phyloP scores from a whole-genome alignment of 2,113 vertebrate genomes.

The Calidris pygmaea region DNA sequence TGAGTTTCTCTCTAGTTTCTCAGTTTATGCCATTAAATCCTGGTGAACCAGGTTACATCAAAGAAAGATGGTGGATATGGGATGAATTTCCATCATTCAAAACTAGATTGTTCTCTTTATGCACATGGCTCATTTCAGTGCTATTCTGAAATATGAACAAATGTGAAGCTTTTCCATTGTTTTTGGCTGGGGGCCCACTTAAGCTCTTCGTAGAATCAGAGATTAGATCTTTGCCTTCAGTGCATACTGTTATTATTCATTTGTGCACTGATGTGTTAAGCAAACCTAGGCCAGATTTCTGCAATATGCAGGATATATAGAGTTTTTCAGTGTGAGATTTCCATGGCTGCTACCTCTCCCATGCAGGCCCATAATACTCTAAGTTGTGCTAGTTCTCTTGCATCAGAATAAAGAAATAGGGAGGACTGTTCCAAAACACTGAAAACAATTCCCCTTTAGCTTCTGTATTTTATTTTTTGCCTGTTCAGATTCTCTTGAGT shows the following conservation, averaged over 20 bases:
- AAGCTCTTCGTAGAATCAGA: background rate
- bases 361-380: background rate
- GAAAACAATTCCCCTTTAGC: background rate
- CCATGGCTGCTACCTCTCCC: background rate
- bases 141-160: background rate
- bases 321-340: background rate
- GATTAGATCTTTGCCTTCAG: background rate
- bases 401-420: background rate
- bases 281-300: background rate
- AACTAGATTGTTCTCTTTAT: background rate
- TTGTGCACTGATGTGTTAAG: background rate
- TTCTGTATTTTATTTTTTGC: background rate
- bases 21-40: background rate
- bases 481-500: background rate
- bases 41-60: background rate
- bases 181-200: background rate
- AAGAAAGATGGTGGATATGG: too few relatives aligned
- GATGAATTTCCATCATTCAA: background rate
- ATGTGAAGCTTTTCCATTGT: background rate
- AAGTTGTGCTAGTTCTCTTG: background rate
- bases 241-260: background rate
- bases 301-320: background rate
- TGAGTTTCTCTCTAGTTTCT: background rate
- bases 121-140: background rate
- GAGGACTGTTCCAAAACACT: background rate